phyloP scores from a whole-genome alignment of 1,140 invertebrate species.

The Trichonephila clavata region DNA sequence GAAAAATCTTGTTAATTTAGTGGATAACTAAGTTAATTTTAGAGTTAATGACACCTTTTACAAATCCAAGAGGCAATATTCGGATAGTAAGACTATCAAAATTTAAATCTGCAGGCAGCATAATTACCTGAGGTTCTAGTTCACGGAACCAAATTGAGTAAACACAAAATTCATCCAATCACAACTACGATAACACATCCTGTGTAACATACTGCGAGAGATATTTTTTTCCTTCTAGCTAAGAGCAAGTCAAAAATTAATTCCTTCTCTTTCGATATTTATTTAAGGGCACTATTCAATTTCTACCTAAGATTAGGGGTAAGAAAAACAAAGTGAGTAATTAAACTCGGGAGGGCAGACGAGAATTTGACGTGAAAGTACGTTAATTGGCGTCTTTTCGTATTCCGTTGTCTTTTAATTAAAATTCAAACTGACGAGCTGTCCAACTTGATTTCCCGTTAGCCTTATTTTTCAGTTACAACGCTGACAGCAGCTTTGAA shows the following conservation, averaged over 20 bases:
- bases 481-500: conserved; percentile 33
- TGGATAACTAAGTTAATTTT: too few species aligned
- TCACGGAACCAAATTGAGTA: neutral
- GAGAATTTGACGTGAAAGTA: conserved; percentile 68
- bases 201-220: neutral
- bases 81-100: neutral
- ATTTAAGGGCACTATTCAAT: conserved; percentile 67
- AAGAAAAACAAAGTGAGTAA: conserved; percentile 72
- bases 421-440: conserved; percentile 68
- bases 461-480: conserved; percentile 48
- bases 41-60: neutral
- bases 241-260: conserved; percentile 53
- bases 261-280: conserved; percentile 43
- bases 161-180: neutral
- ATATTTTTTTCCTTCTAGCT: neutral
- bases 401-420: conserved; percentile 73
- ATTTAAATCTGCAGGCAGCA: neutral
- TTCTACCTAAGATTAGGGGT: conserved; percentile 52
- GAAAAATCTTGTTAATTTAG: too few species aligned
- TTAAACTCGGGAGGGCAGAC: conserved; percentile 38
- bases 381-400: conserved; percentile 71
- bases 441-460: conserved; percentile 53
- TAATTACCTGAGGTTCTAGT: neutral
- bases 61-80: neutral
- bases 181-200: neutral